Evolutionary conservation across 2,888 invertebrate genomes (phyloP), one percentile per base, ranked within the genome.

Genomic region (Chrysina gloriosa): DNA sequence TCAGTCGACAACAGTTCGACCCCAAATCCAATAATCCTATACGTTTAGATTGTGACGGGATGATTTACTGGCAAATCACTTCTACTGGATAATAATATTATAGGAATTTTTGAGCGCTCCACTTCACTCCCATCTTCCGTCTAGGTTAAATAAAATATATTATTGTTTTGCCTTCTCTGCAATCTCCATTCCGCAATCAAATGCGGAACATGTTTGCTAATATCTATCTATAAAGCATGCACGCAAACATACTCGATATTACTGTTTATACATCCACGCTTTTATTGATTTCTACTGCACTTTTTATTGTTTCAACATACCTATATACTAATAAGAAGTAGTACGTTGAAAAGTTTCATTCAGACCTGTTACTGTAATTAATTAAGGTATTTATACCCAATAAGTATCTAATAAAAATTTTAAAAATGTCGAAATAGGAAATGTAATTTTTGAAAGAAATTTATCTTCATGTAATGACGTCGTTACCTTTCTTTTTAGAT

Each of bases 11-110:
- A 16, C 47, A 11, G 50, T 50, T 63, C 67, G 70, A 72, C 77
- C 75, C 77, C 74, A 80, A 81, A 82, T 82, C 81, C 81, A 81
- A 81, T 81, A 82, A 82, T 79, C 79, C 75, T 75, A 74, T 76
- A 78, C 79, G 80, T 77, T 81, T 80, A 78, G 80, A 79, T 80
- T 80, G 80, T 79, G 79, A 80, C 77, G 77, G 77, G 75, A 77
- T 79, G 80, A 81, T 81, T 79, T 80, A 79, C 77, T 75, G 79
- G 79, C 79, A 78, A 81, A 80, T 80, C 78, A 76, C 76, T 75
- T 76, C 77, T 72, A 74, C 77, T 77, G 77, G 80, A 79, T 81
- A 78, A 79, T 78, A 78, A 79, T 73, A 75, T 74, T 74, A 73
- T 68, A 69, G 72, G 71, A 75, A 71, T 70, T 74, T 71, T 67